Conservation (phyloP, 2,888 invertebrate genomes). For the Sarcophaga caerulescens region DNA sequence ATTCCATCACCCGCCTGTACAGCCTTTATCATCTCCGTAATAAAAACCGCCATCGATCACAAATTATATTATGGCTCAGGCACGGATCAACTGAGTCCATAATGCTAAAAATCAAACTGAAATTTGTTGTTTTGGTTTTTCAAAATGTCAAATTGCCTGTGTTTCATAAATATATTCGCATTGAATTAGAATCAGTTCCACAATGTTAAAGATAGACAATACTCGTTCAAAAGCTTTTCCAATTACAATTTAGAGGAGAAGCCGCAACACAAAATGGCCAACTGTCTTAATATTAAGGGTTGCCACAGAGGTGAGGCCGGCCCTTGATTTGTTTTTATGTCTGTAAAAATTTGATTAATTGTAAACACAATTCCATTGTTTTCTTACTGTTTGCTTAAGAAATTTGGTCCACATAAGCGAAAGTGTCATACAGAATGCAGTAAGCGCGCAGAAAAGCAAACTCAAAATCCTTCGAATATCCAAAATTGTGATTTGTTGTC, state of each 20-base stretch:
- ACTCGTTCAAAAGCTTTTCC: background rate
- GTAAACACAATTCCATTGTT: slow-evolving; percentile 69
- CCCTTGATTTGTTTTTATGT: background rate
- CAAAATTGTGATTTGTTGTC: slow-evolving; percentile 4
- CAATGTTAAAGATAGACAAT: background rate
- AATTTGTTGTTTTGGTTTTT: background rate
- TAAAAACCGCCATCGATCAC: no score
- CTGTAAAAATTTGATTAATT: slow-evolving; percentile 61
- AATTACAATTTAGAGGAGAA: no score
- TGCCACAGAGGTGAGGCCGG: background rate
- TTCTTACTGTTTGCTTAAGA: slow-evolving; percentile 49
- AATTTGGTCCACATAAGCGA: background rate
- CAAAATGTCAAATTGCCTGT: slow-evolving; percentile 4
- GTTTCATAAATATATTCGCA: background rate
- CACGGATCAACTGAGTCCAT: slow-evolving; percentile 35
- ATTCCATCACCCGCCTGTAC: no score
- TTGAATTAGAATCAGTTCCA: background rate
- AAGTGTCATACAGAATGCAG: background rate
- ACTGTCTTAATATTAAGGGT: no score
- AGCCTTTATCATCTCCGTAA: no score
- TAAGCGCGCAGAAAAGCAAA: background rate
- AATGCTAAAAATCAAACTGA: slow-evolving; percentile 55
- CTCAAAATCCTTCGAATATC: background rate
- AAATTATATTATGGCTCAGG: slow-evolving; percentile 51
- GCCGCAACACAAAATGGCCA: no score